A percentile compares a stretch with the other conserved stretches of the same genome.
phyloP scores from a whole-genome alignment of 2,888 invertebrate genomes.

The Melanargia galathea region DNA sequence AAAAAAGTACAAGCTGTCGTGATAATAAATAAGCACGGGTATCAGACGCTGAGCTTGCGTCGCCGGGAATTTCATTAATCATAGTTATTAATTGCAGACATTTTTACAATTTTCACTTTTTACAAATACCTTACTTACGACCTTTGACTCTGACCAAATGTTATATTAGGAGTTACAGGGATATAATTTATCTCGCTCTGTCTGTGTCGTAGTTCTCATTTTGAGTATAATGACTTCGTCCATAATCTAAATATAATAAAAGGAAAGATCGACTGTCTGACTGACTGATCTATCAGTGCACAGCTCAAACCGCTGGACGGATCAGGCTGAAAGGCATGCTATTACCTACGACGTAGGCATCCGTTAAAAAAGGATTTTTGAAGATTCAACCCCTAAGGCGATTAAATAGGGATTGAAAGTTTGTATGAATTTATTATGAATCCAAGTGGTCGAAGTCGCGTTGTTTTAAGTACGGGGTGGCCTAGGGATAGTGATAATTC shows the following conservation, averaged over 20 bases:
- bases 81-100: slow-evolving; percentile 9
- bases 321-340: too few relatives aligned
- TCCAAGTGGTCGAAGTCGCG: too few relatives aligned
- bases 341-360: too few relatives aligned
- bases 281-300: too few relatives aligned
- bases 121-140: not conserved
- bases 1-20: not conserved
- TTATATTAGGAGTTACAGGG: not conserved
- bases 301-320: too few relatives aligned
- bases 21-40: slow-evolving; percentile 12
- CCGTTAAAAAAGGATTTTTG: too few relatives aligned
- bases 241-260: not conserved
- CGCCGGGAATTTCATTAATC: slow-evolving; percentile 6
- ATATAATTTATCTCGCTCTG: not conserved
- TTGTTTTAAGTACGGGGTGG: too few relatives aligned
- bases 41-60: slow-evolving; percentile 19
- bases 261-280: too few relatives aligned
- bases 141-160: not conserved
- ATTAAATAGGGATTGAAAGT: too few relatives aligned
- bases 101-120: slow-evolving; percentile 6
- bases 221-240: not conserved
- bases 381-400: too few relatives aligned
- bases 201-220: not conserved
- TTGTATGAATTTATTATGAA: too few relatives aligned
- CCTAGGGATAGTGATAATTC: too few relatives aligned